These are phyloP conservation scores for Spodoptera exigua DNA, from an alignment of 2,888 invertebrate genomes.

Conservation along the genomic window DNA sequence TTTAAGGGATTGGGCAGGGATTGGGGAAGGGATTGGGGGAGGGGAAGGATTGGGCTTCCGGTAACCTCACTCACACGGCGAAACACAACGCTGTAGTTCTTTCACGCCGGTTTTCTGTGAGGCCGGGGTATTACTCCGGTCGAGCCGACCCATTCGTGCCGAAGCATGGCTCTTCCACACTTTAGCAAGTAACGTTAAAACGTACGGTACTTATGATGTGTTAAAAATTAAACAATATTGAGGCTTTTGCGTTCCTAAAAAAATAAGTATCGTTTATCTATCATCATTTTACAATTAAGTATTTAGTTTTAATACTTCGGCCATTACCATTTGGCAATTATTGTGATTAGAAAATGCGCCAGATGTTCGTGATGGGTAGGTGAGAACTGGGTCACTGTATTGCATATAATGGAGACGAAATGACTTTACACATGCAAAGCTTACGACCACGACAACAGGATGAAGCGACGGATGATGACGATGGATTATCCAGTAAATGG, in stretches of 20 bases:
- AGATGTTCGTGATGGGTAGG: constrained; percentile 50
- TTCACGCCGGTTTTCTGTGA: too few relatives aligned
- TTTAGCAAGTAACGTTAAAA: background rate
- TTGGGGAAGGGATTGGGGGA: too few relatives aligned
- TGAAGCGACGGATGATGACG: constrained; percentile 28
- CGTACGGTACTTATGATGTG: background rate
- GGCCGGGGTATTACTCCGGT: too few relatives aligned
- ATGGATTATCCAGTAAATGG: constrained; percentile 8
- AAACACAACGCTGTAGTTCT: too few relatives aligned
- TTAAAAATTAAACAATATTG: background rate
- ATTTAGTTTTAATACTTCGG: constrained; percentile 37
- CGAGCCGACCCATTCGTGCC: too few relatives aligned
- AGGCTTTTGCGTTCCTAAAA: background rate
- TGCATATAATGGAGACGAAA: constrained; percentile 50
- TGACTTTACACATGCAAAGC: constrained; percentile 54
- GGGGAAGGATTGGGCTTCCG: too few relatives aligned
- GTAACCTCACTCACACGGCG: too few relatives aligned
- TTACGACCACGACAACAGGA: constrained; percentile 13
- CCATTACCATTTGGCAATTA: constrained; percentile 30
- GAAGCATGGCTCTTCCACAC: too few relatives aligned
- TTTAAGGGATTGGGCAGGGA: too few relatives aligned
- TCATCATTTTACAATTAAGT: constrained; percentile 22
- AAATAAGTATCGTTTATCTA: background rate
- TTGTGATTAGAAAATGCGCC: constrained; percentile 44
- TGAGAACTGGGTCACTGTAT: constrained; percentile 59